Conservation (phyloP, 1,140 invertebrate genomes). For the Monochamus saltuarius region DNA sequence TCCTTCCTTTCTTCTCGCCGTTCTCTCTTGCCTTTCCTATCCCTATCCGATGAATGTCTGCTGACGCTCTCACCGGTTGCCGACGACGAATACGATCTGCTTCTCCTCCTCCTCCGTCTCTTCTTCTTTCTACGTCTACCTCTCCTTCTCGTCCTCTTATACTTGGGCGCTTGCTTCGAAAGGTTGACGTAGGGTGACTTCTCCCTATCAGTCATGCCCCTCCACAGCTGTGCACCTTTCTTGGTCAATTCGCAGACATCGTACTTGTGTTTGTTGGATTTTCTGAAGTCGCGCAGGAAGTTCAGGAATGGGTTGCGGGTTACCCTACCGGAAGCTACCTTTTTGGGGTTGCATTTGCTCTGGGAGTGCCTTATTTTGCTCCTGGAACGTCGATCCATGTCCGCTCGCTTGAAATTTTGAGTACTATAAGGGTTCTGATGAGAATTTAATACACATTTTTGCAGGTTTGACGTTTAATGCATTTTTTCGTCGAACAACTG, state of each 20-base stretch:
- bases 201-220: conserved; percentile 7
- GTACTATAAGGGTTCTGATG: neutral
- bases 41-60: neutral
- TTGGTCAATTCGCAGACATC: neutral
- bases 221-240: conserved; percentile 5
- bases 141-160: neutral
- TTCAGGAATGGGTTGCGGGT: conserved; percentile 6
- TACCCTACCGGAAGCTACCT: neutral
- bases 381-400: neutral
- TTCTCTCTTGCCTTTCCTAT: no score
- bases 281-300: conserved; percentile 6
- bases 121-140: neutral
- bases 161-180: conserved; percentile 5
- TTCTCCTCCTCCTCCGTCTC: conserved; percentile 1
- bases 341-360: neutral
- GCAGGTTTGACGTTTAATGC: no score
- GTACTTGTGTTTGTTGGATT: conserved; percentile 1
- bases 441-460: no score
- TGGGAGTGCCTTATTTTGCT: neutral
- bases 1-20: no score
- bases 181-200: conserved; percentile 8
- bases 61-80: neutral
- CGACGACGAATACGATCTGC: neutral
- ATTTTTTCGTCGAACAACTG: no score
- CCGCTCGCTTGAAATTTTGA: neutral